Evolutionary conservation across 2,888 invertebrate species (phyloP).

Genomic region (Eupithecia insigniata): DNA sequence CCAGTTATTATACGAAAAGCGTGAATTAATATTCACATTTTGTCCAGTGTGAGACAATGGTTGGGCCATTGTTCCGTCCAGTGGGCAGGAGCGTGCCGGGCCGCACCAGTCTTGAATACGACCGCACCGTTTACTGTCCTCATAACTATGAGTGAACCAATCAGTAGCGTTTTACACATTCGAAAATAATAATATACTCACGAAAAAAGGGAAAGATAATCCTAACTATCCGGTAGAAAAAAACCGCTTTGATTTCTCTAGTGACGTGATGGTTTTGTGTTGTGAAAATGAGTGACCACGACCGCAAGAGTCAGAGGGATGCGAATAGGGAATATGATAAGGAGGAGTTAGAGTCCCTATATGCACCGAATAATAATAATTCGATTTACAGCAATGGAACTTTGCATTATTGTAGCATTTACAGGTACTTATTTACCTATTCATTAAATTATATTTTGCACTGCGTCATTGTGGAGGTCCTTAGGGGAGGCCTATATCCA

Average conservation of each 20-base stretch:
- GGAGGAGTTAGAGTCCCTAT: slow-evolving; percentile 70
- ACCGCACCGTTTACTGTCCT: slow-evolving; percentile 79
- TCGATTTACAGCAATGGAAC: slow-evolving; percentile 84
- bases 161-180: slow-evolving; percentile 30
- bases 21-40: slow-evolving; percentile 76
- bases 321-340: slow-evolving; percentile 64
- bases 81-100: slow-evolving; percentile 63
- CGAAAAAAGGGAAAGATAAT: no score
- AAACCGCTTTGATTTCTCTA: slow-evolving; percentile 8
- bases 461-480: no score
- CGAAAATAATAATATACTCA: not conserved
- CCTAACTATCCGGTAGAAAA: no score
- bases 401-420: slow-evolving; percentile 84
- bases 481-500: no score
- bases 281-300: slow-evolving; percentile 74
- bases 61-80: slow-evolving; percentile 59
- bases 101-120: slow-evolving; percentile 69
- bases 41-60: slow-evolving; percentile 71
- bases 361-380: slow-evolving; percentile 75
- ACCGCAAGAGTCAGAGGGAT: slow-evolving; percentile 59
- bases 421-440: slow-evolving; percentile 68
- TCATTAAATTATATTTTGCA: no score
- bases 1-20: slow-evolving; percentile 37
- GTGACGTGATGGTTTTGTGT: slow-evolving; percentile 45
- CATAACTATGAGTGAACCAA: slow-evolving; percentile 71